These are phyloP conservation scores for Pseudochromis fuscus DNA, from an alignment of 2,797 vertebrate genomes.

Conservation along the genomic window DNA sequence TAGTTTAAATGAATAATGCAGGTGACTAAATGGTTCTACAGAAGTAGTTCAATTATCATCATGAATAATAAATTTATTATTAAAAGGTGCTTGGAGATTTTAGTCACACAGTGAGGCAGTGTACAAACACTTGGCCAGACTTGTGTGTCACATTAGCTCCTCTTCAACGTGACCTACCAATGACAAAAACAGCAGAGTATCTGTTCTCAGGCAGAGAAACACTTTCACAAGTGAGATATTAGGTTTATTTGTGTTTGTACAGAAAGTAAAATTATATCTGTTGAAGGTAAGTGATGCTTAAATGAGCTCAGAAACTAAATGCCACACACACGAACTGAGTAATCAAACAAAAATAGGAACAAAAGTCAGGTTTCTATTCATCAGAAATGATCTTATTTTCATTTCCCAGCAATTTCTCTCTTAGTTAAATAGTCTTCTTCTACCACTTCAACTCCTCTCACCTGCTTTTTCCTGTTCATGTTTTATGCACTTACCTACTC, in stretches of 20 bases:
- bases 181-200: slow-evolving; percentile 4
- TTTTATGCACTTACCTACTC: slow-evolving; percentile 17
- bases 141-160: slow-evolving; percentile 39
- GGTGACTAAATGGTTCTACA: slow-evolving; percentile 78
- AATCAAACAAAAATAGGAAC: no score
- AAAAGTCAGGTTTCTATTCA: no score
- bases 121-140: slow-evolving; percentile 53
- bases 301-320: slow-evolving; percentile 22
- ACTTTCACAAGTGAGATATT: neutral
- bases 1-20: slow-evolving; percentile 80
- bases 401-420: neutral
- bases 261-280: slow-evolving; percentile 6
- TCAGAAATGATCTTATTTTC: slow-evolving; percentile 14
- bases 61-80: slow-evolving; percentile 80
- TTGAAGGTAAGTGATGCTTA: slow-evolving; percentile 11
- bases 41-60: slow-evolving; percentile 78
- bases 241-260: neutral
- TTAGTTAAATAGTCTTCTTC: slow-evolving; percentile 30
- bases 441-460: neutral
- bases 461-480: neutral
- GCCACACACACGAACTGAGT: slow-evolving; percentile 25
- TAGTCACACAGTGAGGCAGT: slow-evolving; percentile 65
- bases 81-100: slow-evolving; percentile 75
- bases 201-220: slow-evolving; percentile 6
- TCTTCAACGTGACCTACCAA: slow-evolving; percentile 22